Evolutionary conservation across 1,140 invertebrate genomes (phyloP).

Genomic region (Drosophila ambigua): DNA sequence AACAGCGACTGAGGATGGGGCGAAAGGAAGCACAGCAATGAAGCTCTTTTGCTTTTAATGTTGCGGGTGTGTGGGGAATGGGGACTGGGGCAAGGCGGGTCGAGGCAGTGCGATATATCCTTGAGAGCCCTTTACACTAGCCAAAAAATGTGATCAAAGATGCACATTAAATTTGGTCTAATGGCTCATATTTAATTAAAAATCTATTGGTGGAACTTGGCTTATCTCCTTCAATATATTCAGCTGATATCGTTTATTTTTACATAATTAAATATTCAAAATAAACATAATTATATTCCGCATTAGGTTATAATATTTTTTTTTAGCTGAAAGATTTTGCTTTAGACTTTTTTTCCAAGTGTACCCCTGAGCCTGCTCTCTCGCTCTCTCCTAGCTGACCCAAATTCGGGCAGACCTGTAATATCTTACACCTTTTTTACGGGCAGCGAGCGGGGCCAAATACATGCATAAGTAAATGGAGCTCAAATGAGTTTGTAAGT

Average conservation of each 20-base stretch:
- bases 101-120: conserved; percentile 20
- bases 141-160: not conserved
- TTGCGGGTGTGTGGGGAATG: conserved; percentile 49
- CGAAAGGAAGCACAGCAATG: conserved; percentile 57
- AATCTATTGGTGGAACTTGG: too few relatives aligned
- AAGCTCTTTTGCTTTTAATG: conserved; percentile 77
- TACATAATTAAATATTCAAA: too few relatives aligned
- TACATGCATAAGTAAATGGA: conserved; percentile 70
- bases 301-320: too few relatives aligned
- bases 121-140: conserved; percentile 13
- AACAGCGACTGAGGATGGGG: not conserved
- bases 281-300: too few relatives aligned
- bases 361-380: too few relatives aligned
- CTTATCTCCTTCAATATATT: too few relatives aligned
- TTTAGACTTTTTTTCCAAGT: conserved; percentile 7
- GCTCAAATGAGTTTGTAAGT: conserved; percentile 79
- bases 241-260: too few relatives aligned
- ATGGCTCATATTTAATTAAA: too few relatives aligned
- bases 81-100: conserved; percentile 3
- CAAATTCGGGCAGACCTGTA: conserved; percentile 54
- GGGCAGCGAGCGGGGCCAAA: conserved; percentile 31
- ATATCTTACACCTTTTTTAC: conserved; percentile 73
- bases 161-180: not conserved
- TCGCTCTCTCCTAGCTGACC: conserved; percentile 37
- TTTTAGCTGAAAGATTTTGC: too few relatives aligned